phyloP scores from a whole-genome alignment of 2,113 vertebrate genomes.

The Coptodon rendalli region DNA sequence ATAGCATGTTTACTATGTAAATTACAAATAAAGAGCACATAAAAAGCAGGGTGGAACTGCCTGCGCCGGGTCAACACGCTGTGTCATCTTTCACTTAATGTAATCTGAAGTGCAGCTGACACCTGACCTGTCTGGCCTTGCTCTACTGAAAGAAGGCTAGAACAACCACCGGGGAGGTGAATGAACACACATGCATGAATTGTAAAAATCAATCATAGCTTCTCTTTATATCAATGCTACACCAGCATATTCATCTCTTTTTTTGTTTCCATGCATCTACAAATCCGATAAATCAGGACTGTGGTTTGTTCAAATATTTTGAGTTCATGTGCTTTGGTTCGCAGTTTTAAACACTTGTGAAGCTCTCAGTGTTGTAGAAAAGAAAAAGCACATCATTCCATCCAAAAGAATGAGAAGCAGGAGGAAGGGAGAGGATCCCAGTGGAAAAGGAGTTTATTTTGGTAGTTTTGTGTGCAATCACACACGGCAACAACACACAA shows the following conservation, averaged over 20 bases:
- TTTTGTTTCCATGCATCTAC: background rate
- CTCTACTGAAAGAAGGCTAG: background rate
- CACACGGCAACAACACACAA: background rate
- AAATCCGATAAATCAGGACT: background rate
- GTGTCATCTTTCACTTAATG: conserved; percentile 26
- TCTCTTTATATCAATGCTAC: background rate
- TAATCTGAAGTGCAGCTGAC: background rate
- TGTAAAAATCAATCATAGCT: background rate
- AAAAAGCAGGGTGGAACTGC: background rate
- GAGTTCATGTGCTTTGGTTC: background rate
- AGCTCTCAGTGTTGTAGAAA: background rate
- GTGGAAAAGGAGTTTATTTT: background rate
- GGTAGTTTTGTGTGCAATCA: background rate
- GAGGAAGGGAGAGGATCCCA: background rate
- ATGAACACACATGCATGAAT: background rate
- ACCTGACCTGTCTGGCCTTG: conserved; percentile 11
- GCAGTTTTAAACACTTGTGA: background rate
- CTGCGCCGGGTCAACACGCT: background rate
- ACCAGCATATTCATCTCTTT: background rate
- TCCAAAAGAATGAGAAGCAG: background rate
- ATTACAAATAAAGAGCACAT: background rate
- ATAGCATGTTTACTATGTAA: background rate
- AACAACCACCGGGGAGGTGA: background rate
- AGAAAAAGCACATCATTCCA: background rate
- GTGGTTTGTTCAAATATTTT: background rate